Conservation (phyloP, 2,797 vertebrate genomes). For the Acrossocheilus wenchowensis region DNA sequence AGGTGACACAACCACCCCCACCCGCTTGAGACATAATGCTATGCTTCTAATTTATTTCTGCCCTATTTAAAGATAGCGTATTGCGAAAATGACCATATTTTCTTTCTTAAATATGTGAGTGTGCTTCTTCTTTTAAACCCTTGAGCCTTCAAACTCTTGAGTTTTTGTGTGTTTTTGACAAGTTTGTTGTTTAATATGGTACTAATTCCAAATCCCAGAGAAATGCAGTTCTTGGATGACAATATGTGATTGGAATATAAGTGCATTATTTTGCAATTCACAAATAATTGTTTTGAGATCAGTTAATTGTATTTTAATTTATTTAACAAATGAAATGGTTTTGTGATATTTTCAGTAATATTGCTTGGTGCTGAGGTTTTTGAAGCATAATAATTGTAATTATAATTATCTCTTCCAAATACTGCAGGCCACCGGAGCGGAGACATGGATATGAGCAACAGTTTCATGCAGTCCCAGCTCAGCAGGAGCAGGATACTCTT, state of each 20-base stretch:
- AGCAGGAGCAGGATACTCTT: slow-evolving; percentile 88
- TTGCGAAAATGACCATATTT: background rate
- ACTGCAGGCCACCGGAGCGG: slow-evolving; percentile 91
- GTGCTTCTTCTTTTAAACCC: background rate
- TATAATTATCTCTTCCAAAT: background rate
- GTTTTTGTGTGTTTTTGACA: background rate
- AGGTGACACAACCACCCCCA: slow-evolving; percentile 73
- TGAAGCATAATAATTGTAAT: background rate
- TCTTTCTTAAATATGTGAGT: background rate
- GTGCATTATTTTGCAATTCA: background rate
- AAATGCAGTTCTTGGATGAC: background rate
- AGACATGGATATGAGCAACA: slow-evolving; percentile 93
- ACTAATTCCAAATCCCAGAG: background rate
- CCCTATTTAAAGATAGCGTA: background rate
- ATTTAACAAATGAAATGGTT: no score
- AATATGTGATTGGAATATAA: background rate
- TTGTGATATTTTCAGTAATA: background rate
- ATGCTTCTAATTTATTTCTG: background rate
- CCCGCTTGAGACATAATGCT: background rate
- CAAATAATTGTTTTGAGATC: background rate
- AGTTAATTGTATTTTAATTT: background rate
- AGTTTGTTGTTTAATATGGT: background rate
- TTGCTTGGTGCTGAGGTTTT: background rate
- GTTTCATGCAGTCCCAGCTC: slow-evolving; percentile 84
- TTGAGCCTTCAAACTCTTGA: background rate